A percentile compares a stretch with the other conserved stretches of the same genome.
phyloP scores from a whole-genome alignment of 2,113 vertebrate genomes.

The Calidris pugnax region DNA sequence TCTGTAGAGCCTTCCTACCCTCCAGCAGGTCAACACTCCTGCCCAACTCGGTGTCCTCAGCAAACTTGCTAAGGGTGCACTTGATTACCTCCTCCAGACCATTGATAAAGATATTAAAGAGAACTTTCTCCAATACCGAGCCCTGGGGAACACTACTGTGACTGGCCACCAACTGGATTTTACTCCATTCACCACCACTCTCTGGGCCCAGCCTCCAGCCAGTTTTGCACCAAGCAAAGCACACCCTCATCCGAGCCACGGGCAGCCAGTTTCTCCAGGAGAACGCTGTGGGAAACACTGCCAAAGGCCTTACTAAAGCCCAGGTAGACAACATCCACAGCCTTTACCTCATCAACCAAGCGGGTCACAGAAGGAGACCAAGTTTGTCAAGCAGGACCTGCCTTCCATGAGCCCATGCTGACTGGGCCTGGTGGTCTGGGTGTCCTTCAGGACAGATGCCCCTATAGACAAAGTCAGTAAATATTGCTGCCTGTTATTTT shows the following conservation, averaged over 20 bases:
- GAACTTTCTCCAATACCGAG: not conserved
- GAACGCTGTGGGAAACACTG: not conserved
- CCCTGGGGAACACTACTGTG: not conserved
- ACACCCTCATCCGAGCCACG: rapidly evolving
- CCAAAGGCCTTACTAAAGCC: not conserved
- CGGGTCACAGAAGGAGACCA: not conserved
- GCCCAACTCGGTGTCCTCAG: not conserved
- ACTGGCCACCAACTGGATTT: not conserved
- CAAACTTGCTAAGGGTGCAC: not conserved
- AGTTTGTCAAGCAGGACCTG: not conserved
- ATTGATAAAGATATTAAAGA: not conserved
- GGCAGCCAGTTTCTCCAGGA: not conserved
- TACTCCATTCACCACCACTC: not conserved
- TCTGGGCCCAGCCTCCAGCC: not conserved
- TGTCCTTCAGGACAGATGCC: not conserved
- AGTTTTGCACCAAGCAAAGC: not conserved
- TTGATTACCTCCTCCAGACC: not conserved
- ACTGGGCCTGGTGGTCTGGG: not conserved
- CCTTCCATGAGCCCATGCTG: not conserved
- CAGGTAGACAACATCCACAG: not conserved
- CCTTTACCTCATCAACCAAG: not conserved
- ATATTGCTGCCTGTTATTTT: not conserved
- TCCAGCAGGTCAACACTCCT: not conserved
- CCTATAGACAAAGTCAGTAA: not conserved
- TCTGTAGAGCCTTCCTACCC: not conserved